Conservation (phyloP, 2,888 invertebrate genomes). For the Elegia similella region DNA sequence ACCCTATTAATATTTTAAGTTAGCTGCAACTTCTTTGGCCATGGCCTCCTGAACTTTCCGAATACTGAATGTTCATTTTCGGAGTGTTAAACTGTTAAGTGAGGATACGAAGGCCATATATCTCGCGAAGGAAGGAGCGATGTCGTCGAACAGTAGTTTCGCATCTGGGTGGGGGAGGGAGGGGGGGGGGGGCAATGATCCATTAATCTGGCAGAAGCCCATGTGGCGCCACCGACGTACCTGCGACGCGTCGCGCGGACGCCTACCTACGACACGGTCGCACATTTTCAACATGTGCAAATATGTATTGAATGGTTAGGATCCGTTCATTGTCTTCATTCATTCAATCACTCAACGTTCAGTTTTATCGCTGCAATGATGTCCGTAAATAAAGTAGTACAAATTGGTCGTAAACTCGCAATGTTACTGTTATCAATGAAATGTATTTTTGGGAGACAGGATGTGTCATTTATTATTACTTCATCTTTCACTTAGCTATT, state of each 20-base stretch:
- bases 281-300: conserved; percentile 59
- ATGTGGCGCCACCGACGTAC: conserved; percentile 86
- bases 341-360: conserved; percentile 10
- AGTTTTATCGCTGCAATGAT: conserved; percentile 10
- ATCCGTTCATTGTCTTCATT: conserved; percentile 13
- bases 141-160: conserved; percentile 74
- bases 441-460: not conserved
- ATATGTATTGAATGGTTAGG: conserved; percentile 29
- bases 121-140: conserved; percentile 62
- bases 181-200: conserved; percentile 89
- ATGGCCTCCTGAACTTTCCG: conserved; percentile 7
- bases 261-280: conserved; percentile 56
- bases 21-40: not conserved
- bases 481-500: not conserved
- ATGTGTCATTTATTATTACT: not conserved
- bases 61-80: conserved; percentile 10
- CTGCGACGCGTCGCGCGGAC: conserved; percentile 78
- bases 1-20: too few species aligned
- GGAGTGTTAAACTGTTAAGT: conserved; percentile 19
- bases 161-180: conserved; percentile 73
- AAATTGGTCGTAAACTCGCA: conserved; percentile 15
- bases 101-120: conserved; percentile 40
- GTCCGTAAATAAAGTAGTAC: conserved; percentile 16
- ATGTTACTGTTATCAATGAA: conserved; percentile 13
- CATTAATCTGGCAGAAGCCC: conserved; percentile 92